Conservation (phyloP, 1,140 invertebrate genomes). For the Trichonephila inaurata region DNA sequence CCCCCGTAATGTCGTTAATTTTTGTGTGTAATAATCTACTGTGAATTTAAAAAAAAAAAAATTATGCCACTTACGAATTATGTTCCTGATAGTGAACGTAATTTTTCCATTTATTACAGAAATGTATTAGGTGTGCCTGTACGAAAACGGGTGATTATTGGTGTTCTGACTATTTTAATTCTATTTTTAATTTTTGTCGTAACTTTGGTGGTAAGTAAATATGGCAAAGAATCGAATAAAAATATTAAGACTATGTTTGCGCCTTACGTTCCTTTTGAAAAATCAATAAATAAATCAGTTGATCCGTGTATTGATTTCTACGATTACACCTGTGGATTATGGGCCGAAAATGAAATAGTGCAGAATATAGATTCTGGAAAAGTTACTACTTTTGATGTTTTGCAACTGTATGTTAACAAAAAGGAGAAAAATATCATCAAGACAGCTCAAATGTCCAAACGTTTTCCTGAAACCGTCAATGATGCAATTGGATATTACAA, state of each 20-base stretch:
- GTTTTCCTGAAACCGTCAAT: constrained; percentile 42
- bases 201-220: not conserved
- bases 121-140: constrained; percentile 26
- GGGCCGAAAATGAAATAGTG: constrained; percentile 85
- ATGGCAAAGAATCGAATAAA: not conserved
- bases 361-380: not conserved
- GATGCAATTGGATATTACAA: constrained; percentile 62
- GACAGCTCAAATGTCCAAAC: not conserved
- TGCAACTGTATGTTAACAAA: not conserved
- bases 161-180: not conserved
- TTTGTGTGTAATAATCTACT: not conserved
- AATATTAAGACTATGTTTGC: not conserved
- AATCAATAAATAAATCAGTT: constrained; percentile 86
- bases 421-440: constrained; percentile 4
- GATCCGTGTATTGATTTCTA: constrained; percentile 96
- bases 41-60: not conserved
- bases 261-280: not conserved
- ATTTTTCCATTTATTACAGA: constrained; percentile 17
- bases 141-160: not conserved
- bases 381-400: constrained; percentile 29
- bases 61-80: constrained; percentile 15
- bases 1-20: not conserved
- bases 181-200: constrained; percentile 19
- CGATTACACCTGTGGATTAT: constrained; percentile 88
- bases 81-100: not conserved